Evolutionary conservation across 2,113 vertebrate species (phyloP).

Genomic region (Gorsachius goisagi): DNA sequence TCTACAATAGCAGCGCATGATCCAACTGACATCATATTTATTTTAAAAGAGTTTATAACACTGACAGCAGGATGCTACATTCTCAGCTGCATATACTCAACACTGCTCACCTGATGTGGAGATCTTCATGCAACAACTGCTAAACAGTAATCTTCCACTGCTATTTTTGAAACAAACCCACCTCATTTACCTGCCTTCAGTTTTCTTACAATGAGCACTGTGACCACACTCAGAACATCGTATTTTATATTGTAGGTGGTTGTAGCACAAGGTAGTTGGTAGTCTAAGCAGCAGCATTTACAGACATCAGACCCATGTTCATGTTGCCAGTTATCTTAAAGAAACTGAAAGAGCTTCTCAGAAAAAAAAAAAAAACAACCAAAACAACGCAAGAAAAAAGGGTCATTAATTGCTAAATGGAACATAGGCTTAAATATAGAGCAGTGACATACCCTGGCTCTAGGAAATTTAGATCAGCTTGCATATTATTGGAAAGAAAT

Average conservation of each 20-base stretch:
- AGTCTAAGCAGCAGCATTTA: neutral
- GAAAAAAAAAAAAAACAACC: too few species aligned
- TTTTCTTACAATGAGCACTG: neutral
- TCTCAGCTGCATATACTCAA: neutral
- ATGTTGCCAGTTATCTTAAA: neutral
- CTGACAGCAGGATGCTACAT: neutral
- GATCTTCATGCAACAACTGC: neutral
- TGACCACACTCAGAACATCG: neutral
- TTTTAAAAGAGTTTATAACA: neutral
- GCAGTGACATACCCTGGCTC: neutral
- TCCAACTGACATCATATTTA: neutral
- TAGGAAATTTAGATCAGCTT: neutral
- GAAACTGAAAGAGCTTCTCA: neutral
- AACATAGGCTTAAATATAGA: neutral
- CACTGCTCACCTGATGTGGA: neutral
- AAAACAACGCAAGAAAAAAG: neutral
- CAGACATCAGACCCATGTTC: neutral
- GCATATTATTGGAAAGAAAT: neutral
- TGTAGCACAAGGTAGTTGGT: neutral
- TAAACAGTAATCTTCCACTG: neutral
- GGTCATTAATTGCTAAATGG: neutral
- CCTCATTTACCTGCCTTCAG: neutral
- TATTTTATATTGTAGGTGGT: neutral
- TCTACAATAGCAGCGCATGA: neutral
- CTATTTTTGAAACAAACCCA: neutral